Conservation (phyloP, 2,113 vertebrate genomes). For the Panthera tigris region DNA sequence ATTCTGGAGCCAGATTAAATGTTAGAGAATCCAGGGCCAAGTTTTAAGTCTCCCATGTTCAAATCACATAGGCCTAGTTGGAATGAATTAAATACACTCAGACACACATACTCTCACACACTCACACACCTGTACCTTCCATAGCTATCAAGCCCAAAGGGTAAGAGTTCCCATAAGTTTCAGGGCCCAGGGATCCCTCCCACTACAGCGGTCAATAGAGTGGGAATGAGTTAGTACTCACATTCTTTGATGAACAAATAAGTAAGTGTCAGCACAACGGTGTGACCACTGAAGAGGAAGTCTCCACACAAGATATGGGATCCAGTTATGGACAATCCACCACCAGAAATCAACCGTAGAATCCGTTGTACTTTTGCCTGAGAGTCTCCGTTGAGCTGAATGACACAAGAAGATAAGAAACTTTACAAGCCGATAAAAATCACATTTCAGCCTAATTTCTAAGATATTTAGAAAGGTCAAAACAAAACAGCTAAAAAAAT, state of each 20-base stretch:
- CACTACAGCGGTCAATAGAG: too few relatives aligned
- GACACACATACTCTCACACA: not conserved
- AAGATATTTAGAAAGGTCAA: not conserved
- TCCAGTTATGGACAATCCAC: slow-evolving; percentile 95
- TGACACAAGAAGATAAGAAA: slow-evolving; percentile 29
- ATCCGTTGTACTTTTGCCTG: slow-evolving; percentile 95
- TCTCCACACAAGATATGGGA: slow-evolving; percentile 97
- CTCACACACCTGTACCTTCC: not conserved
- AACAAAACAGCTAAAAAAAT: too few relatives aligned
- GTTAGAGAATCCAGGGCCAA: not conserved
- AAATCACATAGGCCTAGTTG: not conserved
- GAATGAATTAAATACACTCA: not conserved
- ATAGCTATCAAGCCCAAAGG: not conserved
- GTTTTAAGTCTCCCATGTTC: not conserved
- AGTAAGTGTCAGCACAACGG: slow-evolving; percentile 94
- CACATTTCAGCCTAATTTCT: not conserved
- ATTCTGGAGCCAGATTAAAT: not conserved
- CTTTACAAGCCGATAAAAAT: not conserved
- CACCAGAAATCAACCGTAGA: slow-evolving; percentile 94
- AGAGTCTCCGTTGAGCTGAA: slow-evolving; percentile 94
- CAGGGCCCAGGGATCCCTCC: not conserved
- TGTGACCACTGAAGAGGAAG: slow-evolving; percentile 98
- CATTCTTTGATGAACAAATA: slow-evolving; percentile 99
- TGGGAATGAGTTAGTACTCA: slow-evolving; percentile 83
- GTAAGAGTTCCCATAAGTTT: not conserved